Conservation (phyloP, 2,113 vertebrate species). For the Campylomormyrus numenius region DNA sequence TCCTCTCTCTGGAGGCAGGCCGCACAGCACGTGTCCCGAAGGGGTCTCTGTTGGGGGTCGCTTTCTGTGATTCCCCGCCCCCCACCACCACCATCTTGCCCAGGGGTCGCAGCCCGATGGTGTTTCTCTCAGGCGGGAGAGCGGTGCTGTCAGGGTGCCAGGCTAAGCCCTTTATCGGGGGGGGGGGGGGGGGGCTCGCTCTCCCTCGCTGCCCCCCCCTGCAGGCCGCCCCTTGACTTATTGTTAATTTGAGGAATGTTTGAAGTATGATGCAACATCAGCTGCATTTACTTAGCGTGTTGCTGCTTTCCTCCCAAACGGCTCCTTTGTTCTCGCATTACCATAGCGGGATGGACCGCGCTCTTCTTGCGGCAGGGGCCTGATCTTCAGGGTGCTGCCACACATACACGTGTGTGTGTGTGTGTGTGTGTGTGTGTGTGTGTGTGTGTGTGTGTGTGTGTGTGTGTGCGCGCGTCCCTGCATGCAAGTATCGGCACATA, state of each 20-base stretch:
- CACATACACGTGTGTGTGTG: background rate
- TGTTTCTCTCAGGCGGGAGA: constrained; percentile 25
- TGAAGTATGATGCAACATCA: constrained; percentile 81
- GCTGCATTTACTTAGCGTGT: constrained; percentile 80
- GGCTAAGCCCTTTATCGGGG: constrained; percentile 41
- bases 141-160: constrained; percentile 52
- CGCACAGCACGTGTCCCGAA: background rate
- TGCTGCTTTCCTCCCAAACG: constrained; percentile 75
- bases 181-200: no score
- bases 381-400: constrained; percentile 2
- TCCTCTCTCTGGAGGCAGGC: constrained; percentile 12
- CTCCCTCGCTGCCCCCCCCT: constrained; percentile 50
- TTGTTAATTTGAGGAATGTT: constrained; percentile 85
- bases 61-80: background rate
- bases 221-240: constrained; percentile 66
- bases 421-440: constrained; percentile 3
- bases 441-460: background rate
- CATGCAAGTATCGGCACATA: no score
- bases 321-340: constrained; percentile 74
- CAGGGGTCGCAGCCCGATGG: background rate
- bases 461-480: background rate
- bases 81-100: background rate
- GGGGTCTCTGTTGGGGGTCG: background rate
- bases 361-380: constrained; percentile 26
- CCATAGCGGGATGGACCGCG: constrained; percentile 45